Evolutionary conservation across 1,140 invertebrate genomes (phyloP), one percentile per base, ranked within the genome.

Genomic region (Apis florea): DNA sequence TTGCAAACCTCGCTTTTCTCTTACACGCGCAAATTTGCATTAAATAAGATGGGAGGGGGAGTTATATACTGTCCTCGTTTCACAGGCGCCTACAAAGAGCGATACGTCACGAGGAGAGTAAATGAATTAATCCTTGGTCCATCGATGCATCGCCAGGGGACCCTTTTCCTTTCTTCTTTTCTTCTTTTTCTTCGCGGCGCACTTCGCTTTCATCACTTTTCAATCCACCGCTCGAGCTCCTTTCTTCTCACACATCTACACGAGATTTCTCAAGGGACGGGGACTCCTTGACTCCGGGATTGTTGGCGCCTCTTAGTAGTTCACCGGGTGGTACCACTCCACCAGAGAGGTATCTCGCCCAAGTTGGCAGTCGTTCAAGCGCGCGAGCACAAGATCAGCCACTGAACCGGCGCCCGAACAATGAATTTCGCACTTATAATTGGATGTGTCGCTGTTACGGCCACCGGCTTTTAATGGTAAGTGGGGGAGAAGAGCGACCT

Each of bases 371-470:
- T 83, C 78, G 80, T 91, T 91, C 91, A 92, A 92, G 73, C 86
- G 83, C 63, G 53, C 73, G 66, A 83, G 79, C 61, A 74, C 76
- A 49, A 66, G 77, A 82, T 77, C 79, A 56, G 61, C 67, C 58
- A 72, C 78, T 24, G 63, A 56, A 64, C 66, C 80, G 40, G 17
- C 61, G 74, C 76, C 77, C 78, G 83, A 89, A 91, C 92, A 91
- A 92, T 92, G 91, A 91, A 92, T 92, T 92, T 92, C 88, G 86
- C 89, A 90, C 90, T 92, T 92, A 91, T 92, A 92, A 92, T 92
- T 92, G 92, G 88, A 91, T 85, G 89, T 90, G 89, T 90, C 88
- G 90, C 89, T 89, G 90, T 90, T 89, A 87, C 79, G 85, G 86
- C 79, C 88, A 88, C 64, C 77, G 84, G 84, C 87, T 90, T 85